Base-by-base conservation (phyloP, 2,113 vertebrate species). In the Polypterus bichir region DNA sequence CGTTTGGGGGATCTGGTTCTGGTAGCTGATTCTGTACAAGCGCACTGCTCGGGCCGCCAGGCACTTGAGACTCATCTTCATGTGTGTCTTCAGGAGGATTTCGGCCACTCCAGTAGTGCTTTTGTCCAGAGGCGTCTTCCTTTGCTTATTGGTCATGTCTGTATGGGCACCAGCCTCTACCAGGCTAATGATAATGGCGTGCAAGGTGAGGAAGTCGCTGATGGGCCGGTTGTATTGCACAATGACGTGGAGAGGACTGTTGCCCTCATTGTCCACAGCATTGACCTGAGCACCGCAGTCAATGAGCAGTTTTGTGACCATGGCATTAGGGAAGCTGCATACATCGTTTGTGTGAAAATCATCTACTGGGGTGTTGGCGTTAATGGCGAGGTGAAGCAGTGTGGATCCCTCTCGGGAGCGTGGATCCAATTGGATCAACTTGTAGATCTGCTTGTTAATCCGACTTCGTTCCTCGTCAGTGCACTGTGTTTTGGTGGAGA, bases 11-110 rank as follows among this genome's bases (percentile, higher is more conserved):
- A 99, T 99, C 88, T 97, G 96, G 80, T 97, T 88, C 68, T 86
- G 88, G 78, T 97, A 98, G 65, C 79, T 84, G 80, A 99, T 94
- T 68, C 86, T 91, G 76, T 98, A 89, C 49, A 84, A 84, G 55
- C 91, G 84, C 48, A 99, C 92, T 11, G 94, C 96, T 6, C 95
- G 91, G 59, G 96, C 95, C 10, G 95, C 93, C 86, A 99, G 88
- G 86, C 96, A 99, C 91, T 99, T 98, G 61, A 99, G 87, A 76
- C 93, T 98, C 84, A 99, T 93, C 82, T 95, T 98, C 91, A 97
- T 99, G 76, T 99, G 95, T 48, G 95, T 95, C 82, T 97, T 97
- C 52, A 99, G 88, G 47, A 99, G 89, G 67, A 99, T 98, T 78
- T 99, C 96, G 0, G 96, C 97, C 46, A 99, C 96, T 5, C 96